phyloP scores from a whole-genome alignment of 2,113 vertebrate genomes.

The Myrmecobius fasciatus region DNA sequence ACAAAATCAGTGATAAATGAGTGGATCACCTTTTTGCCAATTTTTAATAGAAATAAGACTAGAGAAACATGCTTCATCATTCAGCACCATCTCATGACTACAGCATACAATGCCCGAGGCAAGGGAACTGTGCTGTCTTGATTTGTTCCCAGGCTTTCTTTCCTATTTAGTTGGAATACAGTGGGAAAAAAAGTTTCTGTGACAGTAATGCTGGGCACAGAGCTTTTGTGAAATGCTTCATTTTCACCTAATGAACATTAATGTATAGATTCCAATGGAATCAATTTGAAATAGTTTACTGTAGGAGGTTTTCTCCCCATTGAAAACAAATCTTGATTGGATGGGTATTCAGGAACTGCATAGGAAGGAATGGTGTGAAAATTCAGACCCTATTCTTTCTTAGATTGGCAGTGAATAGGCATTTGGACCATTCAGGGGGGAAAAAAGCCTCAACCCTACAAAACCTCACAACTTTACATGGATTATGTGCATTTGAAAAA shows the following conservation, averaged over 20 bases:
- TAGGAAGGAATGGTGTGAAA: slow-evolving; percentile 86
- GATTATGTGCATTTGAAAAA: slow-evolving; percentile 80
- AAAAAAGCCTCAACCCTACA: slow-evolving; percentile 60
- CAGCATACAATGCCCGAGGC: slow-evolving; percentile 76
- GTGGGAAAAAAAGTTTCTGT: slow-evolving; percentile 84
- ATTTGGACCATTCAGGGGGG: slow-evolving; percentile 79
- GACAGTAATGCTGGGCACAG: slow-evolving; percentile 78
- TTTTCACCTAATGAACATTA: slow-evolving; percentile 83
- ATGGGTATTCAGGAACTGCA: slow-evolving; percentile 84
- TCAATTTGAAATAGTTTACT: slow-evolving; percentile 85
- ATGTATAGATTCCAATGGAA: slow-evolving; percentile 84
- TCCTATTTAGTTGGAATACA: slow-evolving; percentile 82
- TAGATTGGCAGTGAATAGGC: slow-evolving; percentile 87
- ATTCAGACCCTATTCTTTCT: slow-evolving; percentile 85
- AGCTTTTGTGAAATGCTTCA: slow-evolving; percentile 83
- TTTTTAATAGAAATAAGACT: slow-evolving; percentile 45
- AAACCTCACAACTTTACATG: slow-evolving; percentile 77
- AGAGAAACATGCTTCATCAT: slow-evolving; percentile 52
- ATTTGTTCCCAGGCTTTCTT: slow-evolving; percentile 84
- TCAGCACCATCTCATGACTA: slow-evolving; percentile 52
- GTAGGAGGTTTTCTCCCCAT: slow-evolving; percentile 83
- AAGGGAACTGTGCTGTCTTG: slow-evolving; percentile 72
- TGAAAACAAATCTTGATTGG: slow-evolving; percentile 85
- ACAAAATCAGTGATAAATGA: slow-evolving; percentile 23
- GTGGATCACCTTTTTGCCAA: slow-evolving; percentile 51